These are phyloP conservation scores for Falco biarmicus DNA, from an alignment of 2,797 vertebrate genomes.

Conservation along the genomic window DNA sequence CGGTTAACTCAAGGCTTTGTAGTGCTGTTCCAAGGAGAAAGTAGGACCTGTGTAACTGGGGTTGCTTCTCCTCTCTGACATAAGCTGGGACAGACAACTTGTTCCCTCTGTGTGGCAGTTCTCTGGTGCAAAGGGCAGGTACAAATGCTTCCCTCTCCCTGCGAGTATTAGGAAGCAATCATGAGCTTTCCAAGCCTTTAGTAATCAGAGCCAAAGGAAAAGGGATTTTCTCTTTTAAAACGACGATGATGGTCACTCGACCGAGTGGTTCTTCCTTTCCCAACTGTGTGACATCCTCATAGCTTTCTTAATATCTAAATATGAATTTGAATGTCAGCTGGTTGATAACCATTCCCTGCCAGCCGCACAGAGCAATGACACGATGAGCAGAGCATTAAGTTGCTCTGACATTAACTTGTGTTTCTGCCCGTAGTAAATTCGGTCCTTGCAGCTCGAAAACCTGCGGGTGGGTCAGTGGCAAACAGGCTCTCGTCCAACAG, in stretches of 20 bases:
- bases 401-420: background rate
- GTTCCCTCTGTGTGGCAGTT: background rate
- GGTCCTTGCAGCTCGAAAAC: background rate
- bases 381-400: background rate
- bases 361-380: background rate
- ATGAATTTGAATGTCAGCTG: background rate
- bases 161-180: background rate
- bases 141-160: background rate
- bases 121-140: background rate
- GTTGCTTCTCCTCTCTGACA: background rate
- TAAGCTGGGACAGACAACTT: background rate
- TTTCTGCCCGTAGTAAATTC: background rate
- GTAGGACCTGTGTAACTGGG: background rate
- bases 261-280: background rate
- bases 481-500: background rate
- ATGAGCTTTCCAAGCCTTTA: background rate
- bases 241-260: background rate
- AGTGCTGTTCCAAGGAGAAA: background rate
- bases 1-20: background rate
- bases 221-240: background rate
- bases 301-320: background rate
- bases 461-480: background rate
- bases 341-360: background rate
- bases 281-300: background rate
- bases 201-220: background rate